Conservation (phyloP, 2,888 invertebrate species). For the Belgica antarctica region DNA sequence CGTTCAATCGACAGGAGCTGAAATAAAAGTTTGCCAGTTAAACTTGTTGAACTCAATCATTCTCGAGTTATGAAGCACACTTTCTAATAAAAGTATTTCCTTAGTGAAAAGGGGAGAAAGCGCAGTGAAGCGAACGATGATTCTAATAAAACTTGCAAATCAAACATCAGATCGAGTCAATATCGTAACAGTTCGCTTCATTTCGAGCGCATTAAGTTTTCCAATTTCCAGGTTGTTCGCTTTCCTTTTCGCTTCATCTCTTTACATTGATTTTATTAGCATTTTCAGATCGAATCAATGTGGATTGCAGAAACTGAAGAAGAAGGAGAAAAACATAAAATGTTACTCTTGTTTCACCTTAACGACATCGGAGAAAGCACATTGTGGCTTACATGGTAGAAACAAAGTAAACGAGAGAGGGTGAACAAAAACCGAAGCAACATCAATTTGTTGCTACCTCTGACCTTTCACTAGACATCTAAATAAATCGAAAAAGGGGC, state of each 20-base stretch:
- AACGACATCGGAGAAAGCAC: constrained; percentile 11
- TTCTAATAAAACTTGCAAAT: not conserved
- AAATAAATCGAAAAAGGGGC: not conserved
- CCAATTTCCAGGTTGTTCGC: not conserved
- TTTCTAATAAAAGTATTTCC: no score
- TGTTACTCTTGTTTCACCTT: constrained; percentile 31
- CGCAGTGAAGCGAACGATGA: no score
- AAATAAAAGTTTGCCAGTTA: not conserved
- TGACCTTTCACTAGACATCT: not conserved
- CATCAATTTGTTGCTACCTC: constrained; percentile 31
- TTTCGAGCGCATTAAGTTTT: not conserved
- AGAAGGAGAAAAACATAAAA: constrained; percentile 18
- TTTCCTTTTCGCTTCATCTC: no score
- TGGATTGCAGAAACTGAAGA: not conserved
- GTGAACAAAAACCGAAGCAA: not conserved
- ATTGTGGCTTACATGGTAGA: not conserved
- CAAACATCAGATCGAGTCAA: constrained; percentile 18
- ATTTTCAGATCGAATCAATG: constrained; percentile 31
- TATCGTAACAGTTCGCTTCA: not conserved
- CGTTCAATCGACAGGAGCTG: not conserved
- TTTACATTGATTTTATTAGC: constrained; percentile 37
- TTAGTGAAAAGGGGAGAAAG: no score
- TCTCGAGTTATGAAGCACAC: not conserved
- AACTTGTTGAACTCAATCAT: constrained; percentile 5
- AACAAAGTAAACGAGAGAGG: not conserved